Evolutionary conservation across 1,140 invertebrate genomes (phyloP).

Genomic region (Ruditapes philippinarum): DNA sequence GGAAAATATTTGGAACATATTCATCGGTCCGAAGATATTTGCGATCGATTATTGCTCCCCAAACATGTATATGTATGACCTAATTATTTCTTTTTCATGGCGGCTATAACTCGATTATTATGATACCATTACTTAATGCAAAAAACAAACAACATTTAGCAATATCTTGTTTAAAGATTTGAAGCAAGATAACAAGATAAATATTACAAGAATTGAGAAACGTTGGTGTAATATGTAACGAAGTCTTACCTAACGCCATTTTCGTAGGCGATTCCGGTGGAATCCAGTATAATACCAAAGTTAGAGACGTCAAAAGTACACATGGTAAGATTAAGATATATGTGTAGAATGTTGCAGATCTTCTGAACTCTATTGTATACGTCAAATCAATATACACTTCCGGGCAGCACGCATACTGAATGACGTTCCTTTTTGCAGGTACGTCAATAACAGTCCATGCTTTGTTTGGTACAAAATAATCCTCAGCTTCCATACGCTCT

Average conservation of each 20-base stretch:
- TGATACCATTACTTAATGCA: no score
- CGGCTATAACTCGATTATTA: no score
- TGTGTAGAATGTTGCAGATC: conserved; percentile 86
- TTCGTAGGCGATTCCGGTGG: conserved; percentile 87
- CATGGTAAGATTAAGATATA: conserved; percentile 86
- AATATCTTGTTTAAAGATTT: no score
- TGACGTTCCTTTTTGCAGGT: conserved; percentile 77
- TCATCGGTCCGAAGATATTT: no score
- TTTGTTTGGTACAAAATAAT: conserved; percentile 85
- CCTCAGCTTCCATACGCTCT: conserved; percentile 67
- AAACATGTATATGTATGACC: no score
- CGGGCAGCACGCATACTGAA: conserved; percentile 84
- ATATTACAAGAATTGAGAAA: no score
- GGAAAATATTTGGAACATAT: no score
- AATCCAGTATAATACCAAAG: conserved; percentile 87
- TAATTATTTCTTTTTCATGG: no score
- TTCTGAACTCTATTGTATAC: conserved; percentile 82
- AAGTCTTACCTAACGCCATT: conserved; percentile 85
- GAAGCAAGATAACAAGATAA: no score
- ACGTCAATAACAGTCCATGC: conserved; percentile 84
- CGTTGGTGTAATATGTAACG: no score
- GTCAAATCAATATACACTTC: conserved; percentile 85
- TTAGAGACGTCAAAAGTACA: conserved; percentile 86
- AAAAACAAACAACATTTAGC: no score
- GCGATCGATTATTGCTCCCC: no score